Percentiles rank a stretch among this genome's conserved stretches.
Conservation (phyloP, 2,888 invertebrate species). For the Osmoderma eremita region DNA sequence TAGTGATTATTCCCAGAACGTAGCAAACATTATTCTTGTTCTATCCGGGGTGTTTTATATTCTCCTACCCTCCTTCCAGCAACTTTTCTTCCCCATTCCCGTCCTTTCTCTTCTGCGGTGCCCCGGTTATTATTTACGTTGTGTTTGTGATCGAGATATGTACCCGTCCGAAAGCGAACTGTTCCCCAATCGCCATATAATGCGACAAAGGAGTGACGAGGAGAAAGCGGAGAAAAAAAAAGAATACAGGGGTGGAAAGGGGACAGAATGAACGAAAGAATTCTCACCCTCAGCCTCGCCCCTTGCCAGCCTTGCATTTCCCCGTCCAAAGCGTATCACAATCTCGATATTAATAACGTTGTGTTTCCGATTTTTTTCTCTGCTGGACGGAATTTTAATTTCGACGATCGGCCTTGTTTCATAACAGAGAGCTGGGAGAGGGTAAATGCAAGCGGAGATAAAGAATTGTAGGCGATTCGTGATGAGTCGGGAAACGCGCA, state of each 20-base stretch:
- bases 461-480: constrained; percentile 12
- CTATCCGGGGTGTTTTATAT: constrained; percentile 19
- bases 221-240: not conserved
- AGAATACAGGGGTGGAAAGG: not conserved
- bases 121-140: constrained; percentile 28
- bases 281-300: not conserved
- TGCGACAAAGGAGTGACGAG: constrained; percentile 13
- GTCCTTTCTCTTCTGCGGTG: not conserved
- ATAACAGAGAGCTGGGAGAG: not conserved
- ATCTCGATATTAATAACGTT: constrained; percentile 34
- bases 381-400: constrained; percentile 31
- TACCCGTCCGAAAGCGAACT: constrained; percentile 22
- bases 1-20: constrained; percentile 27
- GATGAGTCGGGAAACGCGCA: constrained; percentile 3
- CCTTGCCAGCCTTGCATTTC: not conserved
- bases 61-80: constrained; percentile 20
- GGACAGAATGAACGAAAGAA: constrained; percentile 2
- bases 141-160: constrained; percentile 33
- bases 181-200: constrained; percentile 10
- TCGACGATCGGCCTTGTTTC: constrained; percentile 25
- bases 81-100: constrained; percentile 16
- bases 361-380: constrained; percentile 32
- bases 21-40: constrained; percentile 32
- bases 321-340: constrained; percentile 13
- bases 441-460: constrained; percentile 22